phyloP scores from a whole-genome alignment of 2,113 vertebrate species.

The Antechinus flavipes region DNA sequence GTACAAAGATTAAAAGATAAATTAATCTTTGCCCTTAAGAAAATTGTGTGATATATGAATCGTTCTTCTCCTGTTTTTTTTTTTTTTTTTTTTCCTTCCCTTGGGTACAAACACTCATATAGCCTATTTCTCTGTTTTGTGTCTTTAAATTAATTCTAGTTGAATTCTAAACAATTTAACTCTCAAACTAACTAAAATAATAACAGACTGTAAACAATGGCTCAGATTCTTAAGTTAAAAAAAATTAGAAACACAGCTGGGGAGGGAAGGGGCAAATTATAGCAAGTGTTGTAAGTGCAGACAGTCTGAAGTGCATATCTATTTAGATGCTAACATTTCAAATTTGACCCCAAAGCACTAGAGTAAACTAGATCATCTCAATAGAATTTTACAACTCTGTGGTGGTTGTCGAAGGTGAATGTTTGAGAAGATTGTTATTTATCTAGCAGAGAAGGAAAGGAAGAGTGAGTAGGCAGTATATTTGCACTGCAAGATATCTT shows the following conservation, averaged over 20 bases:
- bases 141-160: background rate
- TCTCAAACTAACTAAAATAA: background rate
- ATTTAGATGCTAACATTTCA: constrained; percentile 29
- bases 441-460: background rate
- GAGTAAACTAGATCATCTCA: background rate
- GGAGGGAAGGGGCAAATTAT: background rate
- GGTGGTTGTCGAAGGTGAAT: background rate
- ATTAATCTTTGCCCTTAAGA: background rate
- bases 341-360: background rate
- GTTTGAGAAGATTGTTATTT: constrained; percentile 21
- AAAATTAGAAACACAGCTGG: background rate
- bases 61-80: background rate
- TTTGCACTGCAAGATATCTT: constrained; percentile 4
- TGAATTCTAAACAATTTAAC: background rate
- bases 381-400: background rate
- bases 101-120: background rate
- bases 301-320: background rate
- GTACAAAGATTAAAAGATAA: background rate
- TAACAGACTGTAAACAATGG: background rate
- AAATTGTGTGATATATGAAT: background rate
- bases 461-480: background rate
- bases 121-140: background rate
- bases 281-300: background rate
- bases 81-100: background rate
- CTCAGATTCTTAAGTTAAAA: background rate